phyloP scores from a whole-genome alignment of 1,140 invertebrate genomes.

The Cecropterus lyciades region DNA sequence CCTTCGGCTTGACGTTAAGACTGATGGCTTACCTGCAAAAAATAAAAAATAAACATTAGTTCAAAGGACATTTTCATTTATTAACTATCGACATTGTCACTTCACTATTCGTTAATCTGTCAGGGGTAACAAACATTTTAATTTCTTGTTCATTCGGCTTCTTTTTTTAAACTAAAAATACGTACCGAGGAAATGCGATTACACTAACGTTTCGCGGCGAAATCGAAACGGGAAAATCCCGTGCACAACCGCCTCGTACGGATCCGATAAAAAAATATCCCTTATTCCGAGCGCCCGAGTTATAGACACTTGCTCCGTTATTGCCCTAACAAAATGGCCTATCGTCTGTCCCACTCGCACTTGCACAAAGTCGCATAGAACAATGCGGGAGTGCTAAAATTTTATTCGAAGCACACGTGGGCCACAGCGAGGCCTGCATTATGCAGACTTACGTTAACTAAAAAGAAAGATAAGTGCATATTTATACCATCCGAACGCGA shows the following conservation, averaged over 20 bases:
- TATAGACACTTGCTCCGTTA: slow-evolving; percentile 67
- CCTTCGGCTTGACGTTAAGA: slow-evolving; percentile 33
- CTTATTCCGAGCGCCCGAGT: slow-evolving; percentile 55
- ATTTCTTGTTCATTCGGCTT: slow-evolving; percentile 10
- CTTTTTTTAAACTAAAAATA: slow-evolving; percentile 15
- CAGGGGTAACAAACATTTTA: slow-evolving; percentile 25
- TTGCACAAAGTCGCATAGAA: slow-evolving; percentile 52
- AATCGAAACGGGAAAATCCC: slow-evolving; percentile 49
- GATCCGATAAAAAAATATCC: slow-evolving; percentile 64
- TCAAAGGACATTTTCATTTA: not conserved
- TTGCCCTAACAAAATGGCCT: slow-evolving; percentile 64
- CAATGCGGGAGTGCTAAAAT: slow-evolving; percentile 77
- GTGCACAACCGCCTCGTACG: slow-evolving; percentile 45
- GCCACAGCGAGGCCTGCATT: slow-evolving; percentile 65
- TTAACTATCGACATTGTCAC: slow-evolving; percentile 8
- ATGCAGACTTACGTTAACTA: slow-evolving; percentile 78
- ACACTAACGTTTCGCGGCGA: slow-evolving; percentile 31
- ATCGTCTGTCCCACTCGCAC: slow-evolving; percentile 55
- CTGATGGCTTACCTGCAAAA: slow-evolving; percentile 53
- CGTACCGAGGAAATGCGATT: slow-evolving; percentile 26
- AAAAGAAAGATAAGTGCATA: slow-evolving; percentile 82
- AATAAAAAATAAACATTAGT: slow-evolving; percentile 31
- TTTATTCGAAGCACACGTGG: slow-evolving; percentile 80
- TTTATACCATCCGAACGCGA: slow-evolving; percentile 77
- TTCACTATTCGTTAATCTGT: slow-evolving; percentile 6